A percentile compares a stretch with the other conserved stretches of the same genome.
Evolutionary conservation across 2,888 invertebrate genomes (phyloP).

Genomic region (Machimus atricapillus): DNA sequence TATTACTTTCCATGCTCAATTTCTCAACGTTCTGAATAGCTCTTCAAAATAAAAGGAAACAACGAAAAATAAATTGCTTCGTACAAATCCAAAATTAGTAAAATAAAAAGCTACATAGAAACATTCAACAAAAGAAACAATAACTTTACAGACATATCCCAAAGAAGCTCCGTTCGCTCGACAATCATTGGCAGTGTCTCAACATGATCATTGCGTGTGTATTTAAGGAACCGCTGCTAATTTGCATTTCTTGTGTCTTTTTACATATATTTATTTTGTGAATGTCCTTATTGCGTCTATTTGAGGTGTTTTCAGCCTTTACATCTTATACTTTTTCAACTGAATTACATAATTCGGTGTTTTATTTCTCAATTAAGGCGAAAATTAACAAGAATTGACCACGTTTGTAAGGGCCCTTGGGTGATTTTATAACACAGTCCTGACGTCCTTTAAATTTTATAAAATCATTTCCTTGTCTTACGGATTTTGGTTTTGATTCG

Average conservation of each 20-base stretch:
- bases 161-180: constrained; percentile 18
- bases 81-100: not conserved
- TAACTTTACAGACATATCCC: constrained; percentile 1
- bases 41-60: not conserved
- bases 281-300: not conserved
- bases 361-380: constrained; percentile 5
- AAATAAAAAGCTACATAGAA: not conserved
- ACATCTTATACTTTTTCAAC: not conserved
- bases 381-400: constrained; percentile 5
- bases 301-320: constrained; percentile 17
- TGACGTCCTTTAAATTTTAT: constrained; percentile 20
- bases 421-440: constrained; percentile 28
- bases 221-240: not conserved
- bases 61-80: not conserved
- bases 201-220: constrained; percentile 18
- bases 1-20: not conserved
- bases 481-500: constrained; percentile 9
- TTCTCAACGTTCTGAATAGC: not conserved
- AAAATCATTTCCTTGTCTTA: constrained; percentile 4
- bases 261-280: not conserved
- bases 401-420: constrained; percentile 1
- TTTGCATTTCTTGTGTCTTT: constrained; percentile 4
- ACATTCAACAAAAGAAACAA: constrained; percentile 4
- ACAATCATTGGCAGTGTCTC: constrained; percentile 15
- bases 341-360: not conserved